phyloP scores from a whole-genome alignment of 2,888 invertebrate genomes.

The Anoncus sp. region DNA sequence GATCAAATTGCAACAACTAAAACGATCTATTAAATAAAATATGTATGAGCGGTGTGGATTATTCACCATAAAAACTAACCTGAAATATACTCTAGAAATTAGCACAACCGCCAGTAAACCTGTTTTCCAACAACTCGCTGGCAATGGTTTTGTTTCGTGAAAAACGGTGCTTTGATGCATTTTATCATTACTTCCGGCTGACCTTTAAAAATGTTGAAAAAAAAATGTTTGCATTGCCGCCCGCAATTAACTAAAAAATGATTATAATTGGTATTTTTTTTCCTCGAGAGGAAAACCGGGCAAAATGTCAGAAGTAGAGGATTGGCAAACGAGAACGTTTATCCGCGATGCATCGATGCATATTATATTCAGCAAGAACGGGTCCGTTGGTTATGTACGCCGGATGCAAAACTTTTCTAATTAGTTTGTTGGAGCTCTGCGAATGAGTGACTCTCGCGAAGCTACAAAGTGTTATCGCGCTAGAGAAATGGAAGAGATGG shows the following conservation, averaged over 20 bases:
- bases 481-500: background rate
- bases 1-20: too few relatives aligned
- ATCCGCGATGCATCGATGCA: constrained; percentile 32
- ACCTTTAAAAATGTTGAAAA: background rate
- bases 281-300: background rate
- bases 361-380: constrained; percentile 2
- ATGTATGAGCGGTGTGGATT: too few relatives aligned
- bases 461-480: constrained; percentile 15
- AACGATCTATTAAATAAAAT: too few relatives aligned
- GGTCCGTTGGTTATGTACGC: background rate
- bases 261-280: background rate
- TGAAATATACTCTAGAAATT: background rate
- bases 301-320: background rate
- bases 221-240: background rate
- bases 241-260: background rate
- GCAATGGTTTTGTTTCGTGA: background rate
- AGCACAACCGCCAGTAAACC: background rate
- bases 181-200: background rate
- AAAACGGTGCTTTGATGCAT: background rate
- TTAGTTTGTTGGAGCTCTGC: constrained; percentile 35
- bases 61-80: background rate
- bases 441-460: constrained; percentile 1
- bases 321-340: constrained; percentile 27
- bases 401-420: constrained; percentile 36
- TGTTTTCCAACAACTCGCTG: background rate